Evolutionary conservation across 2,888 invertebrate genomes (phyloP), one percentile per base, ranked within the genome.

Genomic region (Lasius platythorax): DNA sequence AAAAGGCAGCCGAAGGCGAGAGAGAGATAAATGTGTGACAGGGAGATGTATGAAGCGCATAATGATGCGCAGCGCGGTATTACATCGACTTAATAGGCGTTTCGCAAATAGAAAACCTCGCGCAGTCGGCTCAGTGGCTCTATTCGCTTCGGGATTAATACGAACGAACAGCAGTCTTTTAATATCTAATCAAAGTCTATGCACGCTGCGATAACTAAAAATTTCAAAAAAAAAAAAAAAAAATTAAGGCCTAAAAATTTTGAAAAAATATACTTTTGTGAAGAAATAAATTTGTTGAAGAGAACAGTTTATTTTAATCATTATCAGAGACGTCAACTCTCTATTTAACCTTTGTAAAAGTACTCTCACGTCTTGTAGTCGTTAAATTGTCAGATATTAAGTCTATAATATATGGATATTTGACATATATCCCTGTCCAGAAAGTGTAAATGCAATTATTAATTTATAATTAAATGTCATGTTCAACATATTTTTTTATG

Each of bases 21-120:
- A 81, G 61, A 72, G 61, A 81, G 79, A 81, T 61, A 81, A 63
- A 81, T 81, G 68, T 79, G 86, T 87, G 87, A 88, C 88, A 67
- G 72, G 76, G 85, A 89, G 91, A 93, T 92, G 91, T 93, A 93
- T 93, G 92, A 91, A 91, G 92, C 91, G 92, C 92, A 91, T 91
- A 92, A 93, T 93, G 93, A 93, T 90, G 91, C 90, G 89, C 89
- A 89, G 85, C 85, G 86, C 87, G 88, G 89, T 92, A 92, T 92
- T 91, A 91, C 87, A 88, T 89, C 88, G 91, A 87, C 89, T 90
- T 91, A 90, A 89, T 90, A 87, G 88, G 90, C 86, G 87, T 81
- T 81, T 81, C 53, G 75, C 56, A 83, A 85, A 85, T 76, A 83
- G 83, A 76, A 73, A 85, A 83, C 76, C 64, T 70, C 68, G 68